Evolutionary conservation across 2,888 invertebrate species (phyloP).

Genomic region (Erebia aethiops): DNA sequence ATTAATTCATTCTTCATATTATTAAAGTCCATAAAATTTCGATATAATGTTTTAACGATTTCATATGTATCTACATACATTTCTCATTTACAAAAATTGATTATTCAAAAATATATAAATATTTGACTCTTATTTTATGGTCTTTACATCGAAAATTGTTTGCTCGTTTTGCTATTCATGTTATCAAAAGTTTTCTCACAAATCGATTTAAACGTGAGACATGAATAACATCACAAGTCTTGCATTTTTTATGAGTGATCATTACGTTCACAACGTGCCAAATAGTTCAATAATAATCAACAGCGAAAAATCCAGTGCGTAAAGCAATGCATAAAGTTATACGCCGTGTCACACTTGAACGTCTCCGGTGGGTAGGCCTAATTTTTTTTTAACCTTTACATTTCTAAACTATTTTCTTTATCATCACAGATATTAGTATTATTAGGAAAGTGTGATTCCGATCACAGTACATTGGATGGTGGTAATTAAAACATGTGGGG

Average conservation of each 20-base stretch:
- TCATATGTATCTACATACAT: constrained; percentile 57
- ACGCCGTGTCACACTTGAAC: constrained; percentile 42
- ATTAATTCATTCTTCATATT: constrained; percentile 29
- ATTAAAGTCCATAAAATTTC: constrained; percentile 59
- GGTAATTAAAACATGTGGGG: constrained; percentile 43
- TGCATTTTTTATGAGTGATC: neutral
- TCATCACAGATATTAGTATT: constrained; percentile 77
- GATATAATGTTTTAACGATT: constrained; percentile 62
- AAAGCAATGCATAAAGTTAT: constrained; percentile 48
- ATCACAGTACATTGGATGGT: constrained; percentile 59
- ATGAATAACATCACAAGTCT: constrained; percentile 29
- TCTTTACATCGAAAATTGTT: constrained; percentile 47
- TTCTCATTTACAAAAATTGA: constrained; percentile 70
- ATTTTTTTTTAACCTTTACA: constrained; percentile 49
- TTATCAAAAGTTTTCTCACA: constrained; percentile 2
- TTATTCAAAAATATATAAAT: constrained; percentile 70
- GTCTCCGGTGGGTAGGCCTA: constrained; percentile 73
- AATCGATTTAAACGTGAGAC: constrained; percentile 16
- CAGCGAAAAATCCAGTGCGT: constrained; percentile 43
- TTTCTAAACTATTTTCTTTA: constrained; percentile 63
- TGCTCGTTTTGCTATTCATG: constrained; percentile 36
- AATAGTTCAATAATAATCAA: constrained; percentile 5
- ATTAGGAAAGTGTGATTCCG: constrained; percentile 70
- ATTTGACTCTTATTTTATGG: constrained; percentile 37
- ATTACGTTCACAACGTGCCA: constrained; percentile 4